phyloP scores from a whole-genome alignment of 2,797 vertebrate genomes.

The Syngnathus acus region DNA sequence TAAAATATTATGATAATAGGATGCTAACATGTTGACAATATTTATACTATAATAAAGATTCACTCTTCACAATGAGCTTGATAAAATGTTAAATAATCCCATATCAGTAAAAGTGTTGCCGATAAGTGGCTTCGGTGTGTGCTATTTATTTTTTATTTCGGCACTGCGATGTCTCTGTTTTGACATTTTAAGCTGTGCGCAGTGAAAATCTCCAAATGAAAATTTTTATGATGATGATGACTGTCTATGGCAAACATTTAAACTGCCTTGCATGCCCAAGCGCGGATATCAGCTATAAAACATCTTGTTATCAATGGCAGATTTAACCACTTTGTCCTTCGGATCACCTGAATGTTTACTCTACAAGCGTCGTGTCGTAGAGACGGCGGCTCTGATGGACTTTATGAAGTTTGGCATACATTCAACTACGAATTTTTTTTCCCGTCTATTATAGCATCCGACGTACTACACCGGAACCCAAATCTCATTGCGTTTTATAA shows the following conservation, averaged over 20 bases:
- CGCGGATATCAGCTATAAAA: background rate
- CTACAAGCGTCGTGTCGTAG: background rate
- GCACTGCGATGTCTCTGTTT: background rate
- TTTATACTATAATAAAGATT: background rate
- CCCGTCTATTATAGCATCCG: too few species aligned
- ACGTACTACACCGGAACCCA: too few species aligned
- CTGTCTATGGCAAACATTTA: background rate
- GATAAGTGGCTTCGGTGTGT: background rate
- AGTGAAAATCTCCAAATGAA: constrained; percentile 2
- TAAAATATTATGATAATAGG: background rate
- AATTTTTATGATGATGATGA: constrained; percentile 2
- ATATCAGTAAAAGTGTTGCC: background rate
- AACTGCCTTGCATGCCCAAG: background rate
- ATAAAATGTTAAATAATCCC: background rate
- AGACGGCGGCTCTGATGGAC: background rate
- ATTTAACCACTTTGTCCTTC: constrained; percentile 2
- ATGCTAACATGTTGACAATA: background rate
- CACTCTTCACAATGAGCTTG: background rate
- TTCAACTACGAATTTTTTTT: background rate
- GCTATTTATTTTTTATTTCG: constrained; percentile 3
- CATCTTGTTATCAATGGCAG: background rate
- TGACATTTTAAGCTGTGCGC: constrained; percentile 2
- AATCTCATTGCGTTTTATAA: too few species aligned
- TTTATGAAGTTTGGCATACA: background rate
- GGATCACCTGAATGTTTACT: background rate